Evolutionary conservation across 2,797 vertebrate species (phyloP).

Genomic region (Dallia pectoralis): DNA sequence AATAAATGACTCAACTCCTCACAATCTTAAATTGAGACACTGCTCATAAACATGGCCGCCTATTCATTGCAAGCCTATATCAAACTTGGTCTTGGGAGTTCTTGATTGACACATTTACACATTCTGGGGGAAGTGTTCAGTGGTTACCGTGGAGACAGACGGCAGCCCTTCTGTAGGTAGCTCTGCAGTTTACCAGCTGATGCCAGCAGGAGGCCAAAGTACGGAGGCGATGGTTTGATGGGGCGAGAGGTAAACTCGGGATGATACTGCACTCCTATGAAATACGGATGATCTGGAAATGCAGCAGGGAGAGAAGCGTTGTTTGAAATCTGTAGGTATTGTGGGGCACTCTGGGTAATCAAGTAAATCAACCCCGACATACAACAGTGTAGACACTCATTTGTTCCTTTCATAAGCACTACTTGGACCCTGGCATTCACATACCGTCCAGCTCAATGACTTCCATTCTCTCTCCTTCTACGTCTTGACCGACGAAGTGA

Average conservation of each 20-base stretch:
- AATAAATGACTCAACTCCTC: background rate
- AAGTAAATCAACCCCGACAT: background rate
- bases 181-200: constrained; percentile 85
- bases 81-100: background rate
- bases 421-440: constrained; percentile 11
- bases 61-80: background rate
- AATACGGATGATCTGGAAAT: constrained; percentile 88
- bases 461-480: constrained; percentile 94
- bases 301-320: no score
- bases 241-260: constrained; percentile 96
- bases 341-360: background rate
- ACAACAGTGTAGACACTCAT: background rate
- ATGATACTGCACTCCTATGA: constrained; percentile 94
- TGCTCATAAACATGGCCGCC: background rate
- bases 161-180: constrained; percentile 89
- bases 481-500: constrained; percentile 90
- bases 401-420: background rate
- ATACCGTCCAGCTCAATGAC: constrained; percentile 91
- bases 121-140: background rate
- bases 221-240: constrained; percentile 93
- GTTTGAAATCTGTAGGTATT: background rate
- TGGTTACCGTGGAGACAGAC: constrained; percentile 88
- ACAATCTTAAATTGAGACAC: background rate
- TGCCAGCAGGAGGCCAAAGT: constrained; percentile 89
- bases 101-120: background rate